Evolutionary conservation across 2,888 invertebrate species (phyloP), one percentile per base, ranked within the genome.

Genomic region (Drosophila paucipuncta): DNA sequence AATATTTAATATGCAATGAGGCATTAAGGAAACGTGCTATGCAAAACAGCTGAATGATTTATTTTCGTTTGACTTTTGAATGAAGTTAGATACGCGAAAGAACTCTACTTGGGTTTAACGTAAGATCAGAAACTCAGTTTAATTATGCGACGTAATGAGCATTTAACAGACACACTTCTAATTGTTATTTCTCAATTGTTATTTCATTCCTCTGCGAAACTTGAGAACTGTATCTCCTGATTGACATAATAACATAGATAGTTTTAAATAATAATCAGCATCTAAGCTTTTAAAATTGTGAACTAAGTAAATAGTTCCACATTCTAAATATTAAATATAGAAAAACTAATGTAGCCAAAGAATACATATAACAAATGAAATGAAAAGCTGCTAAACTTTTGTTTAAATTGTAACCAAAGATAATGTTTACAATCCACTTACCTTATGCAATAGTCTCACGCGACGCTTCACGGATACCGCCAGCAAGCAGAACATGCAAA

Each of bases 401-500:
- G 2, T 4, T 13, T 13, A 47, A 22, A 13, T 22, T 13, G 4
- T 43, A 7, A 7, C 0, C 2, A 47, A 22, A 16, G 9, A 4
- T 9, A 9, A 22, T 47, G 16, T 4, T 25, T 9, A 16, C 13
- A 13, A 35, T 35, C 35, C 13, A 63, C 65, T 62, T 10, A 77
- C 81, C 62, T 53, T 50, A 53, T 85, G 69, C 53, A 68, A 52
- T 39, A 49, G 61, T 0, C 1, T 2, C 0, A 88, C 9, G 1
- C 83, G 68, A 0, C 83, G 59, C 9, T 66, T 63, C 0, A 90
- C 50, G 16, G 90, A 73, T 5, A 61, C 22, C 0, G 71, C 55
- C 22, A 84, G 31, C 30, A 90, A 16, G 33, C 83, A 78, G 25
- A 82, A 84, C 65, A 88, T 64, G 31, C 52, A 68, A 13, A 84